phyloP scores from a whole-genome alignment of 2,888 invertebrate species.

The Melieria omissa region DNA sequence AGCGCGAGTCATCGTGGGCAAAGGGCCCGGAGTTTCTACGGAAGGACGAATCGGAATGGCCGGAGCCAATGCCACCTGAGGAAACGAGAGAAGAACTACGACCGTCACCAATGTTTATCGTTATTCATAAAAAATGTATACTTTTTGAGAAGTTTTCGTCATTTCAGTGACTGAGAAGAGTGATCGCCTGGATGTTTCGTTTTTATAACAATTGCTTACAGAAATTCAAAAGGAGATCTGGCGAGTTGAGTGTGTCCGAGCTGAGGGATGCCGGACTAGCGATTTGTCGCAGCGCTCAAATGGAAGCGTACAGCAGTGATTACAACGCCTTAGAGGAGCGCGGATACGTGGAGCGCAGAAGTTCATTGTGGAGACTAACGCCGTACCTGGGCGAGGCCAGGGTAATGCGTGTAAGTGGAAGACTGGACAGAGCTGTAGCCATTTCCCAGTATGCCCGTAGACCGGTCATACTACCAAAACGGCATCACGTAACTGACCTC shows the following conservation, averaged over 20 bases:
- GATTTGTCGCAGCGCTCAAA: slow-evolving; percentile 25
- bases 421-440: too few relatives aligned
- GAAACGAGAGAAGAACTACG: slow-evolving; percentile 29
- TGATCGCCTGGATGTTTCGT: slow-evolving; percentile 22
- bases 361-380: too few relatives aligned
- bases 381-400: too few relatives aligned
- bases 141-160: slow-evolving; percentile 24
- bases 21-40: slow-evolving; percentile 29
- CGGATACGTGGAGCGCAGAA: too few relatives aligned
- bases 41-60: slow-evolving; percentile 30
- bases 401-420: too few relatives aligned
- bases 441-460: neutral
- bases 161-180: slow-evolving; percentile 19
- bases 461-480: neutral
- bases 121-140: neutral
- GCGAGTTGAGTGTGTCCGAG: neutral
- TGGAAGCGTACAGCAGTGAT: slow-evolving; percentile 27
- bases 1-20: slow-evolving; percentile 32
- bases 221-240: neutral
- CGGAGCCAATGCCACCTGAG: neutral
- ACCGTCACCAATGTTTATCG: neutral
- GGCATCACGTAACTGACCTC: slow-evolving; percentile 3
- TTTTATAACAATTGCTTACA: slow-evolving; percentile 16
- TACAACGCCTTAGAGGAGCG: too few relatives aligned
- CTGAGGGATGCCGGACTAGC: slow-evolving; percentile 19